Evolutionary conservation across 2,113 vertebrate species (phyloP).

Genomic region (Euleptes europaea): DNA sequence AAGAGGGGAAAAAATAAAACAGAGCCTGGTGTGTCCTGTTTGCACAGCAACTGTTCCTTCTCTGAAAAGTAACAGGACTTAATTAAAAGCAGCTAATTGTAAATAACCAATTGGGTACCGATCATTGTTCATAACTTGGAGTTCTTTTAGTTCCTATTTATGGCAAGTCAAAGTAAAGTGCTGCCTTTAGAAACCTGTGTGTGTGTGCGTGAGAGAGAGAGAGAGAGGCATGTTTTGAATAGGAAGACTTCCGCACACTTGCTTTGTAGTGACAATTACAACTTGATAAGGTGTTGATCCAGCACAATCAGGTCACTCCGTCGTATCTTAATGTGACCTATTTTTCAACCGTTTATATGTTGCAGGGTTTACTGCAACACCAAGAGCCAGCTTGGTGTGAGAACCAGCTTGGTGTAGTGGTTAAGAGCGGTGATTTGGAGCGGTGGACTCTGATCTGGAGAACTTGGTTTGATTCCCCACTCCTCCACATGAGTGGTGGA

Average conservation of each 20-base stretch:
- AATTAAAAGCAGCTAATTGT: constrained; percentile 71
- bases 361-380: background rate
- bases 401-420: no score
- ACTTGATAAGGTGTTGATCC: constrained; percentile 65
- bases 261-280: constrained; percentile 66
- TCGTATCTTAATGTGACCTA: constrained; percentile 51
- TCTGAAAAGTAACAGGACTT: constrained; percentile 51
- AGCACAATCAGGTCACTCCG: constrained; percentile 63
- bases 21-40: constrained; percentile 19
- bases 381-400: no score
- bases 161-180: constrained; percentile 41
- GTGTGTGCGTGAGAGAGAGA: background rate
- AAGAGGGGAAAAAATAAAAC: constrained; percentile 27
- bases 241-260: constrained; percentile 55
- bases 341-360: constrained; percentile 45
- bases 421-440: no score
- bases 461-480: no score
- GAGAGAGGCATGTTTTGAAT: constrained; percentile 55
- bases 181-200: constrained; percentile 48
- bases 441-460: no score
- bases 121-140: constrained; percentile 46
- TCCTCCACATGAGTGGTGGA: no score
- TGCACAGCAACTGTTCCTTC: constrained; percentile 30
- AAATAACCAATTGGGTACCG: constrained; percentile 66
- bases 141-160: constrained; percentile 58